Base-by-base conservation (phyloP, 2,888 invertebrate species). In the Congeria kusceri region DNA sequence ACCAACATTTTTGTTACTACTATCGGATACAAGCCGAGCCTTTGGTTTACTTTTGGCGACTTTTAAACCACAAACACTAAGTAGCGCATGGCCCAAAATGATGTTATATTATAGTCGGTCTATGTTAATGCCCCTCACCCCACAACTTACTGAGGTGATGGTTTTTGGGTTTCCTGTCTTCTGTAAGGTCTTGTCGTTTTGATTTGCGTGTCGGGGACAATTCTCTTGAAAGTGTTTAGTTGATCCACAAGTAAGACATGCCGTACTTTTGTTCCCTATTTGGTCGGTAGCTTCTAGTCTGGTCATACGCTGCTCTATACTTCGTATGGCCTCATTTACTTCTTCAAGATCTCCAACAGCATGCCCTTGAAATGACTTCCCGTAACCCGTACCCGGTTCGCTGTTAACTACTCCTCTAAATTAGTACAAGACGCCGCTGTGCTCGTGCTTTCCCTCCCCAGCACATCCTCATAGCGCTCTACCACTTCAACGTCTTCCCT, bases 71-170 rank as follows among this genome's bases (percentile, higher is more conserved):
- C n/a, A n/a, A n/a, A n/a, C n/a, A n/a, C n/a, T n/a, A n/a, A n/a
- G n/a, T n/a, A n/a, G n/a, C n/a, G n/a, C n/a, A n/a, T n/a, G n/a
- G n/a, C n/a, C n/a, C n/a, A n/a, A n/a, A n/a, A n/a, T n/a, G n/a
- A n/a, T n/a, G n/a, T n/a, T 27, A 29, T 29, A 44, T 3, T 47
- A n/a, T 62, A 67, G 68, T 74, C 68, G 3, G 28, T 39, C 62
- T 63, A 9, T 20, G 11, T 46, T 15, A 11, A 13, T 3, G 11
- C n/a, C 44, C 58, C 44, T 69, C 65, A 64, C 20, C 64, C 59
- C 69, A 20, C 58, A 65, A 70, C 69, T 65, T 65, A 70, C 59
- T 47, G 64, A 76, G 27, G 27, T 15, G 76, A 70, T 46, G 58
- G 70, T 4, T 28, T 65, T 11, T 15, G 28, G 65, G 69, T 76